Conservation (phyloP, 2,113 vertebrate species). For the Pholis gunnellus region DNA sequence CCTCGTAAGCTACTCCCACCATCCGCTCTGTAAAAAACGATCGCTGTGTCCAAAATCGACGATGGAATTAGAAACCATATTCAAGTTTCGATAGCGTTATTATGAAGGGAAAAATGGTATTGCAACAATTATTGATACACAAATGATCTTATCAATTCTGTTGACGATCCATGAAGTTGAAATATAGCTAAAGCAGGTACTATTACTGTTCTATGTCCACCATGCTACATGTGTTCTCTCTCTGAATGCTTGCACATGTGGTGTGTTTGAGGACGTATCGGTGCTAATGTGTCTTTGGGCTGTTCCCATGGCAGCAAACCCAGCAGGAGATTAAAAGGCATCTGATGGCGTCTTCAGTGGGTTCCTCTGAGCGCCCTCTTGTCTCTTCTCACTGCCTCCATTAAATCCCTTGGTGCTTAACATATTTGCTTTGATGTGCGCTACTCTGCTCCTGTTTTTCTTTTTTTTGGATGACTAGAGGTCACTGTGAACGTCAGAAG, state of each 20-base stretch:
- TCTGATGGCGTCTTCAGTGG: constrained; percentile 63
- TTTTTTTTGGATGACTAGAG: constrained; percentile 12
- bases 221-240: not conserved
- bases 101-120: not conserved
- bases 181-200: not conserved
- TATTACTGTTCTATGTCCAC: not conserved
- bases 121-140: no score
- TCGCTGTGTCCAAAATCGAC: no score
- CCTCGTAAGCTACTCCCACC: no score
- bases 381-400: constrained; percentile 28
- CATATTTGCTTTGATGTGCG: constrained; percentile 82
- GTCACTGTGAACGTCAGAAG: constrained; percentile 44
- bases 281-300: not conserved
- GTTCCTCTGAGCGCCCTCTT: constrained; percentile 30
- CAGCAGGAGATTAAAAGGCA: constrained; percentile 62
- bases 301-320: constrained; percentile 69
- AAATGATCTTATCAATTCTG: not conserved
- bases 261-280: not conserved
- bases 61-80: no score
- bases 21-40: not conserved
- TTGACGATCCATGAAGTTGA: not conserved
- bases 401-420: constrained; percentile 73
- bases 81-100: not conserved
- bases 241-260: not conserved
- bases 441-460: constrained; percentile 47